Evolutionary conservation across 64 coral and sea anemone genomes (phyloP), one percentile per base, ranked within the genome.

Genomic region (Pachyseris speciosa): DNA sequence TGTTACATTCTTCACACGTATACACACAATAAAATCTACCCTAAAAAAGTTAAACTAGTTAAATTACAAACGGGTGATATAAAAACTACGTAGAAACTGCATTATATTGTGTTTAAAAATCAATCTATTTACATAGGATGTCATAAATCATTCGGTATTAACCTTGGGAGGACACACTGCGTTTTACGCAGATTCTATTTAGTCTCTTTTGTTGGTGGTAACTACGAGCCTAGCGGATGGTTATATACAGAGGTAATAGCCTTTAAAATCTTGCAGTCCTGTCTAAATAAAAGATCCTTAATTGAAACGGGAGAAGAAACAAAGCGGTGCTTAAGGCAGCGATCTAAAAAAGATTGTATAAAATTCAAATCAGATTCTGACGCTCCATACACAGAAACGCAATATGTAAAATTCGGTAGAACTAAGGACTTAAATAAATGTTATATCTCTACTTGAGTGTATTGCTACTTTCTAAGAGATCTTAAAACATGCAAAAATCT

Each of bases 191-290:
- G n/a, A 64, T n/a, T 64, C 7, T 64, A 64, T 64, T 64, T 25
- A 64, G 0, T 24, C 59, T 64, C 59, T 0, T 64, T 4, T 24
- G 59, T 64, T 24, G 59, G 59, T 64, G n/a, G 59, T 24, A 64
- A 64, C 16, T 64, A 64, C 19, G 59, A 10, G n/a, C 59, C 59
- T 24, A 64, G 59, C 19, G 59, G 59, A 64, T 64, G 59, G 59
- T 64, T 64, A 64, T 19, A 12, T 64, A 64, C n/a, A n/a, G 17
- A 64, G 59, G 59, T 64, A 64, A 64, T 64, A 64, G 59, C 59
- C 59, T 64, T 64, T 64, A 64, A 64, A 24, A 64, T 64, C 59
- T 64, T 64, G 59, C 59, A 64, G 59, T 64, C 59, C 59, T 64
- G 59, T 64, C 59, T 64, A 64, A 1, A n/a, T 64, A n/a, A 64